Evolutionary conservation across 2,888 invertebrate genomes (phyloP).

Genomic region (Cecidostiba fungosa): DNA sequence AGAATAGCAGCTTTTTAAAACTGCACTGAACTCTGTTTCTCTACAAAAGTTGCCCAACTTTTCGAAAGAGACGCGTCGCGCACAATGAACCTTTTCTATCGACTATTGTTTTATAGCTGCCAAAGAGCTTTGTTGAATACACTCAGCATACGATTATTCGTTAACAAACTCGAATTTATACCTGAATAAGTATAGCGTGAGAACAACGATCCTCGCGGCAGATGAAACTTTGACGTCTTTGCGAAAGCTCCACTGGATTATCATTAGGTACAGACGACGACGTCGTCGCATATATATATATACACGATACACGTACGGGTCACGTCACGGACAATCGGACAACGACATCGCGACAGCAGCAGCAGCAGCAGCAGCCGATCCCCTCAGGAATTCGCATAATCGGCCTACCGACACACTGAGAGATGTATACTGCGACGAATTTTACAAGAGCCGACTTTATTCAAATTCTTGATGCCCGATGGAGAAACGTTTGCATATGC

Average conservation of each 20-base stretch:
- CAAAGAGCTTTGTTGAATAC: neutral
- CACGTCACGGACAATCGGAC: conserved; percentile 74
- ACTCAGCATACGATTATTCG: no score
- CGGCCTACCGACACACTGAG: conserved; percentile 70
- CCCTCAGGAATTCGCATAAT: conserved; percentile 77
- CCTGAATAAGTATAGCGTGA: neutral
- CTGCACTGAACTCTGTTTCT: neutral
- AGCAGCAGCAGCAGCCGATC: conserved; percentile 64
- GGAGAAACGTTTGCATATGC: neutral
- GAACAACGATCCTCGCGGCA: neutral
- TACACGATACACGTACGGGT: conserved; percentile 61
- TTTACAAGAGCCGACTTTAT: conserved; percentile 10
- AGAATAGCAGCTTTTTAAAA: conserved; percentile 2
- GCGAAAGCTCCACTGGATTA: conserved; percentile 10
- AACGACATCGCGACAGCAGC: conserved; percentile 68
- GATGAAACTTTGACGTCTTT: conserved; percentile 21
- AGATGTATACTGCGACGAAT: neutral
- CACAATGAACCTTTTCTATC: neutral
- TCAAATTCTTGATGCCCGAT: neutral
- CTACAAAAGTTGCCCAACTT: conserved; percentile 10
- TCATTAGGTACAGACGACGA: conserved; percentile 46
- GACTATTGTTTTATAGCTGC: neutral
- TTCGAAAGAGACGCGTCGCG: neutral
- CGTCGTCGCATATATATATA: neutral
- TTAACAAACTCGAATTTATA: no score